These are phyloP conservation scores for Pogona vitticeps DNA, from an alignment of 2,113 vertebrate species.

Conservation along the genomic window DNA sequence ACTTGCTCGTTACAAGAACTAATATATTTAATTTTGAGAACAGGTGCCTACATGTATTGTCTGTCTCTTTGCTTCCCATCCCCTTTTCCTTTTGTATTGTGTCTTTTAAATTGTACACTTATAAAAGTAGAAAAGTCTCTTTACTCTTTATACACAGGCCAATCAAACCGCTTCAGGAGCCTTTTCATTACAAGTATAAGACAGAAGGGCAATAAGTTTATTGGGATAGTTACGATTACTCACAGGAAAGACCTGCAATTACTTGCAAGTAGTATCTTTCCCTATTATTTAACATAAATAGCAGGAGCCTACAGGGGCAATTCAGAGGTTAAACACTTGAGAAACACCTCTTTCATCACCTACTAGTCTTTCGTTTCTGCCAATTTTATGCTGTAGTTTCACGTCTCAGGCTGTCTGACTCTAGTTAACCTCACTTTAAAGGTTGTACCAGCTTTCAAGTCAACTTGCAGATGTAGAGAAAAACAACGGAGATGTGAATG, in stretches of 20 bases:
- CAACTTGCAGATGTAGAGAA: not conserved
- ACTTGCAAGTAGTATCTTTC: not conserved
- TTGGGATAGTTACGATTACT: not conserved
- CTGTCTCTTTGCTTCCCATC: not conserved
- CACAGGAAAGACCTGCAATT: not conserved
- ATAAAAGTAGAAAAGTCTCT: not conserved
- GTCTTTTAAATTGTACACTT: not conserved
- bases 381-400: not conserved
- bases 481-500: not conserved
- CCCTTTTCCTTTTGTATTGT: not conserved
- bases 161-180: not conserved
- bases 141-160: not conserved
- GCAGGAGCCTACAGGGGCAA: not conserved
- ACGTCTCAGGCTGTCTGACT: not conserved
- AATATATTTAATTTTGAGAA: not conserved
- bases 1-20: not conserved
- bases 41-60: not conserved
- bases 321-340: not conserved
- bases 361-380: not conserved
- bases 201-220: not conserved
- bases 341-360: not conserved
- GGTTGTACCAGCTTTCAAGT: constrained; percentile 4
- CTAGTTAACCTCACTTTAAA: not conserved
- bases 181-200: not conserved
- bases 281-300: not conserved